Evolutionary conservation across 2,888 invertebrate genomes (phyloP), one percentile per base, ranked within the genome.

Genomic region (Acrobasis repandana): DNA sequence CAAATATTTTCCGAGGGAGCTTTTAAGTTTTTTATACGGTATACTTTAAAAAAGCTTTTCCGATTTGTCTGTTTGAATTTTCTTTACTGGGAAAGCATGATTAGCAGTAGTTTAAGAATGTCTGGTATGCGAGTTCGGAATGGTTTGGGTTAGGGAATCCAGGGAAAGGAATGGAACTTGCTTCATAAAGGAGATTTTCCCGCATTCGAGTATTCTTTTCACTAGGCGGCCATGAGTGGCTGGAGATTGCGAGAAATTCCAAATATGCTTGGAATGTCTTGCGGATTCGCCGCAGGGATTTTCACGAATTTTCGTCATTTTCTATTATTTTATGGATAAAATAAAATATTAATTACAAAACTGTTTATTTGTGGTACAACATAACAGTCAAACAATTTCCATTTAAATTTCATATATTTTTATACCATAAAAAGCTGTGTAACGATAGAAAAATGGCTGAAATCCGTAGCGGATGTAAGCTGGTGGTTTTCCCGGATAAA

Each of bases 1-100:
- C 1, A 61, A 64, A 18, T n/a, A 28, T 47, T 46, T 43, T 51
- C 43, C 43, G 67, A 74, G 62, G 72, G 72, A 71, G 75, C 79
- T 82, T 83, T 86, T 83, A 83, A 83, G 82, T 82, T 82, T 80
- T 83, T 81, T 73, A 64, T 74, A 69, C 63, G 72, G 67, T 67
- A 77, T 71, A 82, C 79, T 86, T 88, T 86, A 87, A 90, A 90
- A 90, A 90, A 85, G 83, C 82, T 82, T 85, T 86, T 82, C 85
- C 83, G 83, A 84, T 84, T 86, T 82, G 83, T 79, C 80, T 75
- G 75, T 87, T 90, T 92, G 90, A 93, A 93, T 90, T 91, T 90
- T 89, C 81, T 82, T 59, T 65, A 89, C 83, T 73, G 82, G 88
- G 90, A 72, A 50, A 72, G 18, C 84, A 92, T 74, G 71, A 74